A percentile compares a stretch with the other conserved stretches of the same genome.
Evolutionary conservation across 2,888 invertebrate genomes (phyloP).

Genomic region (Mimachlamys varia): DNA sequence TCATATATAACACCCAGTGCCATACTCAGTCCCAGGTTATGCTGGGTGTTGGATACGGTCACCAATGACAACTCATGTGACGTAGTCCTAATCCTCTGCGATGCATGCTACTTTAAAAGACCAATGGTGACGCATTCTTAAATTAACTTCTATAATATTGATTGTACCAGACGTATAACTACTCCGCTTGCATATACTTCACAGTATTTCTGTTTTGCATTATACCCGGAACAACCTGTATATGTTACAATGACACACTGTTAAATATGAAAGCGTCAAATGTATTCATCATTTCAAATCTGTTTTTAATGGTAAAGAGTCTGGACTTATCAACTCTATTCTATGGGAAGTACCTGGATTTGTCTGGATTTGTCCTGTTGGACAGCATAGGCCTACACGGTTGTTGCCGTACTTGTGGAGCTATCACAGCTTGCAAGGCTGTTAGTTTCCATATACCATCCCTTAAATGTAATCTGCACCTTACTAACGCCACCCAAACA

Average conservation of each 20-base stretch:
- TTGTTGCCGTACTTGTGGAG: background rate
- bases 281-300: background rate
- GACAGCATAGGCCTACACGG: background rate
- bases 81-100: too few relatives aligned
- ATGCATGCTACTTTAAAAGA: too few relatives aligned
- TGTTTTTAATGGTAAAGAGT: background rate
- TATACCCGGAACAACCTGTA: too few relatives aligned
- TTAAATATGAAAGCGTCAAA: background rate
- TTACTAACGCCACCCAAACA: background rate
- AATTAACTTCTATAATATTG: too few relatives aligned
- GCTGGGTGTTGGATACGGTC: too few relatives aligned
- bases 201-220: too few relatives aligned
- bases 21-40: too few relatives aligned
- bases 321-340: background rate
- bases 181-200: too few relatives aligned
- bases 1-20: too few relatives aligned
- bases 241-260: background rate
- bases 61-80: too few relatives aligned
- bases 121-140: too few relatives aligned
- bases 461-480: background rate
- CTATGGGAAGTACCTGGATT: background rate
- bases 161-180: too few relatives aligned
- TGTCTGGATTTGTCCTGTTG: background rate
- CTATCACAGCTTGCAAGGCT: background rate
- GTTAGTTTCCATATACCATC: background rate